Conservation (phyloP, 2,113 vertebrate species). For the Sceloporus tristichus region DNA sequence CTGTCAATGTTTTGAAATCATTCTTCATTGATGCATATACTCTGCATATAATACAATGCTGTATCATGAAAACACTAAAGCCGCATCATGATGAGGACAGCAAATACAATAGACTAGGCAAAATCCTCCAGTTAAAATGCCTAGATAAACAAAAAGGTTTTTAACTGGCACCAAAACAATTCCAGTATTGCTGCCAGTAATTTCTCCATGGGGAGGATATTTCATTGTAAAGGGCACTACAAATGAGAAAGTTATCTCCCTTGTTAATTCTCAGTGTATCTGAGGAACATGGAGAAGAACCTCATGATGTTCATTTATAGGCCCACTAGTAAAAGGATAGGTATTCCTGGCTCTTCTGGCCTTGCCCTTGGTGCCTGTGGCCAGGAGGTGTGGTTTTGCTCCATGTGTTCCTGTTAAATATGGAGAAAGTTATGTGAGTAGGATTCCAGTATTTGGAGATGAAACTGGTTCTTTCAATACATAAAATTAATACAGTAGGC, state of each 20-base stretch:
- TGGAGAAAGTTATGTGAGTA: neutral
- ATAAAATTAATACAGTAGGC: neutral
- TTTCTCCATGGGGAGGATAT: neutral
- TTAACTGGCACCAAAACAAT: neutral
- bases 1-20: neutral
- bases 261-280: too few relatives aligned
- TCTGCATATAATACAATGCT: too few relatives aligned
- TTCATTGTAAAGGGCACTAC: neutral
- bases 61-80: neutral
- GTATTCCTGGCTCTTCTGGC: neutral
- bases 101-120: neutral
- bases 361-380: neutral
- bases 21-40: too few relatives aligned
- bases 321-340: too few relatives aligned
- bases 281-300: too few relatives aligned
- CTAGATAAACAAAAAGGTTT: neutral
- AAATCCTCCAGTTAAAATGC: neutral
- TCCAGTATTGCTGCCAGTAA: neutral
- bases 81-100: neutral
- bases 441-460: neutral
- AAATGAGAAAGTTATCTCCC: neutral
- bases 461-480: neutral
- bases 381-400: neutral
- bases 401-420: neutral
- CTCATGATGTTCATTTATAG: neutral